phyloP scores from a whole-genome alignment of 1,140 invertebrate genomes.

The Diachasmimorpha longicaudata region DNA sequence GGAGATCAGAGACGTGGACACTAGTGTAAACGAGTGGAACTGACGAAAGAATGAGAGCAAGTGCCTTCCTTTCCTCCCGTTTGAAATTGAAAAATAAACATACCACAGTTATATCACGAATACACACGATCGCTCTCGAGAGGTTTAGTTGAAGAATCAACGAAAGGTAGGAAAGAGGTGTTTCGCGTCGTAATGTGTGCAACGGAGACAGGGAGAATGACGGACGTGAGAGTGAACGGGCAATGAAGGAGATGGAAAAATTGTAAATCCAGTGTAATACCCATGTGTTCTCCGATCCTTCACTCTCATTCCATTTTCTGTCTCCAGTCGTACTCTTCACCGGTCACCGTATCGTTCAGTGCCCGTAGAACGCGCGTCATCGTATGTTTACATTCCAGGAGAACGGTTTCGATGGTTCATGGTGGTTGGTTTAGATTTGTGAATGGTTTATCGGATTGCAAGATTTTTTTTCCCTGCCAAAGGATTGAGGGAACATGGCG shows the following conservation, averaged over 20 bases:
- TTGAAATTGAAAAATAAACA: not conserved
- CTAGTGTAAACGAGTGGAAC: no score
- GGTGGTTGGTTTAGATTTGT: not conserved
- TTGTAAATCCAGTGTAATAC: conserved; percentile 10
- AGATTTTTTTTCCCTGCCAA: not conserved
- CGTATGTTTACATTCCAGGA: not conserved
- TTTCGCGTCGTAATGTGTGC: not conserved
- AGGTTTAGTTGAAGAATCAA: not conserved
- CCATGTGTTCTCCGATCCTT: conserved; percentile 23
- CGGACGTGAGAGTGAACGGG: not conserved
- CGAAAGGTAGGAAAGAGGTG: not conserved
- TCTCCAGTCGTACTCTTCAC: not conserved
- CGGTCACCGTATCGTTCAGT: not conserved
- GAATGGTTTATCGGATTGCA: not conserved
- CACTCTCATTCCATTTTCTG: conserved; percentile 14
- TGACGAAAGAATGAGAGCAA: no score
- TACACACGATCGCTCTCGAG: not conserved
- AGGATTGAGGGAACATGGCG: conserved; percentile 41
- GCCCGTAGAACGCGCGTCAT: not conserved
- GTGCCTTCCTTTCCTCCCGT: no score
- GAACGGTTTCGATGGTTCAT: not conserved
- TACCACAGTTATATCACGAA: not conserved
- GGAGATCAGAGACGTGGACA: no score
- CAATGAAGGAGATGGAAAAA: conserved; percentile 9
- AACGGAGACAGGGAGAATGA: not conserved